These are phyloP conservation scores for Clarias magur DNA, from an alignment of 2,113 vertebrate species.

Conservation along the genomic window DNA sequence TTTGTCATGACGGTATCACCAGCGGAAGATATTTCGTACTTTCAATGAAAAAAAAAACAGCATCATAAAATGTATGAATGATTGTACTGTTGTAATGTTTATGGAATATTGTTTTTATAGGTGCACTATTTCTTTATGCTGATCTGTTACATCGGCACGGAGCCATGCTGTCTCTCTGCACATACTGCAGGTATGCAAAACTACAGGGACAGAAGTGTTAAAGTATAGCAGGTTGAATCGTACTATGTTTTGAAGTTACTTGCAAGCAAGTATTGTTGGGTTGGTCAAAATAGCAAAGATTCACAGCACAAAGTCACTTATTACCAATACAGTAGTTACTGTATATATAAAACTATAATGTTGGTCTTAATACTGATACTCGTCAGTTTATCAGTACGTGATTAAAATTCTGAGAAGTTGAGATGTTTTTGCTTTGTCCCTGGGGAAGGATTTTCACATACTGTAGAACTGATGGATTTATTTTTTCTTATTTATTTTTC, in stretches of 20 bases:
- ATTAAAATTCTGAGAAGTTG: not conserved
- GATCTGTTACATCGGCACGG: too few relatives aligned
- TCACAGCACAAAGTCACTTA: not conserved
- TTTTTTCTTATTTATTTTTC: too few relatives aligned
- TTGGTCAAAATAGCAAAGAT: not conserved
- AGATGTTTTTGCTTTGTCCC: not conserved
- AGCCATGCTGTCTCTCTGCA: not conserved
- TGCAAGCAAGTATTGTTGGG: not conserved
- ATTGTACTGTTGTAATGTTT: not conserved
- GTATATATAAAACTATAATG: not conserved
- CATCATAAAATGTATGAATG: not conserved
- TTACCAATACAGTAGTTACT: not conserved
- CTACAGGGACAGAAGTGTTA: not conserved
- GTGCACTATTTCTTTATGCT: not conserved
- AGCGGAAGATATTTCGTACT: not conserved
- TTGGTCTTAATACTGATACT: not conserved
- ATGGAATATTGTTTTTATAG: not conserved
- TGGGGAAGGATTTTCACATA: not conserved
- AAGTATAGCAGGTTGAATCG: not conserved
- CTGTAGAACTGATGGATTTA: too few relatives aligned
- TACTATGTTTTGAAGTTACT: too few relatives aligned
- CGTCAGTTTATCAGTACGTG: not conserved
- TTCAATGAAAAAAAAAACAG: not conserved
- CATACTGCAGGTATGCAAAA: not conserved
- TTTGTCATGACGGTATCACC: not conserved